These are phyloP conservation scores for Temnothorax longispinosus DNA, from an alignment of 1,140 invertebrate genomes.

Conservation along the genomic window DNA sequence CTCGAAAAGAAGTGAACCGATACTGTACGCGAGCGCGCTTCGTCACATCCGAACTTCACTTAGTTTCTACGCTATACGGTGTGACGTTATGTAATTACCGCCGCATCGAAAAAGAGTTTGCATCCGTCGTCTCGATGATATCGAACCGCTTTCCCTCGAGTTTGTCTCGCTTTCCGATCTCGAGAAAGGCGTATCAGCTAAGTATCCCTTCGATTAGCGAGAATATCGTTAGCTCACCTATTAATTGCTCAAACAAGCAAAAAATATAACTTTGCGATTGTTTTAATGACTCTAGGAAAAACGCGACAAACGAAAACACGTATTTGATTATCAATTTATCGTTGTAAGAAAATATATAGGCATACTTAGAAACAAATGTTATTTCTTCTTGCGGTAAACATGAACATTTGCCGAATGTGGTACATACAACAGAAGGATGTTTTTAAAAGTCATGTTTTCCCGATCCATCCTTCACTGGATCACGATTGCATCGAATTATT, in stretches of 20 bases:
- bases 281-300: neutral
- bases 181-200: neutral
- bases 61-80: slow-evolving; percentile 57
- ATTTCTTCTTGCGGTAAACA: neutral
- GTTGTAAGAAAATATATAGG: neutral
- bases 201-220: neutral
- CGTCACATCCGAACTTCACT: slow-evolving; percentile 50
- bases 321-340: neutral
- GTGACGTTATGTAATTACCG: slow-evolving; percentile 70
- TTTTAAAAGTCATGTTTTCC: slow-evolving; percentile 35
- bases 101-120: neutral
- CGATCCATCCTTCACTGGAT: neutral
- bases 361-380: neutral
- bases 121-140: neutral
- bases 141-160: neutral
- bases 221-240: neutral
- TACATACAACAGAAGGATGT: neutral
- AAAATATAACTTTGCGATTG: neutral
- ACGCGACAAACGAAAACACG: neutral
- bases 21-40: slow-evolving; percentile 1
- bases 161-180: slow-evolving; percentile 35
- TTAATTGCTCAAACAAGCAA: neutral
- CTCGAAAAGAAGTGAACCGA: slow-evolving; percentile 66
- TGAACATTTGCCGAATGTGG: neutral
- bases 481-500: slow-evolving; percentile 44